Base-by-base conservation (phyloP, 2,113 vertebrate species). In the Phocoena sinus region DNA sequence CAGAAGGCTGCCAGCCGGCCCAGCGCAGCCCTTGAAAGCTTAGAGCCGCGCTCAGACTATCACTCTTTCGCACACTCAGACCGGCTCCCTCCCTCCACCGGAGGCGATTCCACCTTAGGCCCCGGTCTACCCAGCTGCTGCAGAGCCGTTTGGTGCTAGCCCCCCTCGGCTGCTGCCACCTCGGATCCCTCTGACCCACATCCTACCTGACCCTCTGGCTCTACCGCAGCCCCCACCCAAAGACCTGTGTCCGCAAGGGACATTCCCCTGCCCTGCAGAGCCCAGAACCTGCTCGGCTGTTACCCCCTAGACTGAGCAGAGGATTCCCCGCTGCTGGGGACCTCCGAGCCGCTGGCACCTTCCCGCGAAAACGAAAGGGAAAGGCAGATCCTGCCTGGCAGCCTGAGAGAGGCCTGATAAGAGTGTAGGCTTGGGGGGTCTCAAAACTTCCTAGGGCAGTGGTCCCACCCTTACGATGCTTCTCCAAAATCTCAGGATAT, bases 341-440 rank as follows among this genome's bases (percentile, higher is more conserved):
- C 73, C 28, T 95, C 26, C 0, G 56, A 70, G 15, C 65, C n/a
- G 31, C 62, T 13, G 65, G 26, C 7, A 9, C 80, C 76, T 80
- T 89, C 33, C 44, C 21, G 3, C 0, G 25, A 95, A 97, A 97
- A 96, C 62, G 81, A 97, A 97, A 97, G 83, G 87, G 90, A 97
- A 96, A 97, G 92, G 36, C 79, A 84, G 50, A 50, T 80, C 68
- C 63, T 84, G 71, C 73, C 76, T 80, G 62, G 38, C 13, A 23
- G 77, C 73, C 56, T 88, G 18, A 1, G 36, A 77, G 70, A 77
- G n/a, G 44, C 50, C 62, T 11, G 7, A 73, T 88, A 47, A 25
- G 36, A 91, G 65, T 50, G 47, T 73, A 15, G 25, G 68, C 41
- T 28, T 26, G 8, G 6, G 41, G 47, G n/a, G 28, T 73, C 95